Evolutionary conservation across 2,113 vertebrate species (phyloP), one percentile per base, ranked within the genome.

Genomic region (Eulemur macaco): DNA sequence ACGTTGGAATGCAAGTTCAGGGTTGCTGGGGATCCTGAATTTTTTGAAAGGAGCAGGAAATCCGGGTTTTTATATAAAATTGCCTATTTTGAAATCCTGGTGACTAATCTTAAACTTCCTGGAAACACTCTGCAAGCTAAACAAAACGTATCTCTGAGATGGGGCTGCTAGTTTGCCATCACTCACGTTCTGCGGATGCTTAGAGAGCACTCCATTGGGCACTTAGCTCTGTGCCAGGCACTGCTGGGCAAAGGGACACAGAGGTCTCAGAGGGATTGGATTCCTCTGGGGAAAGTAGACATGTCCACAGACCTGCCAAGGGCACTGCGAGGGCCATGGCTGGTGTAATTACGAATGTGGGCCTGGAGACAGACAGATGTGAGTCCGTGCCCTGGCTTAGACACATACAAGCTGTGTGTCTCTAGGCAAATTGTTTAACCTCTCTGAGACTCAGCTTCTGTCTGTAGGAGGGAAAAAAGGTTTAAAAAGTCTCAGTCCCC

Each of bases 41-140:
- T 83, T 96, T 81, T 95, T 27, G 12, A 96, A 14, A 83, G 74
- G 27, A 86, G 31, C 42, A 92, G 18, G 52, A 68, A 82, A 76
- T 85, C 11, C 0, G 5, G 14, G 90, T 94, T 92, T 96, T 89
- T 81, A 12, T 68, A 74, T 84, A 81, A 94, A 95, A 96, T 34
- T 11, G 4, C 37, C 47, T n/a, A 69, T 93, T 85, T 90, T 95
- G 25, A 18, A 84, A 89, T 83, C 37, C 37, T 91, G 52, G 69
- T 84, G 86, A 94, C 83, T 95, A 76, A 96, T 88, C 81, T 92
- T 76, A 81, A 87, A 88, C 60, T 90, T 96, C 56, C 91, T 95
- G 71, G 54, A 96, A 89, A 69, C 47, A 88, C 54, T 95, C 20
- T 95, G 37, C 29, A 42, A 93, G n/a, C 29, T 87, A 77, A 97